Evolutionary conservation across 2,888 invertebrate genomes (phyloP).

Genomic region (Patella ulyssiponensis): DNA sequence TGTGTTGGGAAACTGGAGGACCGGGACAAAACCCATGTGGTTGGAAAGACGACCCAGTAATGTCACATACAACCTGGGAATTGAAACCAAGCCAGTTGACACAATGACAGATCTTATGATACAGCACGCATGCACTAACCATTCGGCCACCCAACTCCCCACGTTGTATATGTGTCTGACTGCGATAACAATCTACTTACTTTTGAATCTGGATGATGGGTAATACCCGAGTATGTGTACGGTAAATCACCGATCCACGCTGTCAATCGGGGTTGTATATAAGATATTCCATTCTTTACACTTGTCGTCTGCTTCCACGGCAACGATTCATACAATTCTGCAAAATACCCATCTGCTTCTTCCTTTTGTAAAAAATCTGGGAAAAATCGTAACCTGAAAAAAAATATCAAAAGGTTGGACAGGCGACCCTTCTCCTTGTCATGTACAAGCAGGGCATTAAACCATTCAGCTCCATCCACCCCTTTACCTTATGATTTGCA

Average conservation of each 20-base stretch:
- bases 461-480: not conserved
- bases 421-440: too few species aligned
- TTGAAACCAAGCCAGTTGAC: too few species aligned
- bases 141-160: too few species aligned
- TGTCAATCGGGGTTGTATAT: slow-evolving; percentile 71
- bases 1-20: too few species aligned
- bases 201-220: slow-evolving; percentile 50
- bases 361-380: slow-evolving; percentile 60
- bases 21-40: too few species aligned
- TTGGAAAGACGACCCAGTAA: too few species aligned
- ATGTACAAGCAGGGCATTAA: too few species aligned
- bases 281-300: slow-evolving; percentile 55
- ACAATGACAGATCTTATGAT: too few species aligned
- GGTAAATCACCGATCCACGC: slow-evolving; percentile 74
- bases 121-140: too few species aligned
- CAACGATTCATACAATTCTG: slow-evolving; percentile 59
- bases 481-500: not conserved
- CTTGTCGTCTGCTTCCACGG: slow-evolving; percentile 67
- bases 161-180: too few species aligned
- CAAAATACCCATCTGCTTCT: slow-evolving; percentile 57
- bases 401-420: not conserved
- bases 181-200: slow-evolving; percentile 41
- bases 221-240: slow-evolving; percentile 72
- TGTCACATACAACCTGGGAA: too few species aligned
- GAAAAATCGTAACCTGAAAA: slow-evolving; percentile 61